phyloP scores from a whole-genome alignment of 1,140 invertebrate genomes.

The Venturia canescens region DNA sequence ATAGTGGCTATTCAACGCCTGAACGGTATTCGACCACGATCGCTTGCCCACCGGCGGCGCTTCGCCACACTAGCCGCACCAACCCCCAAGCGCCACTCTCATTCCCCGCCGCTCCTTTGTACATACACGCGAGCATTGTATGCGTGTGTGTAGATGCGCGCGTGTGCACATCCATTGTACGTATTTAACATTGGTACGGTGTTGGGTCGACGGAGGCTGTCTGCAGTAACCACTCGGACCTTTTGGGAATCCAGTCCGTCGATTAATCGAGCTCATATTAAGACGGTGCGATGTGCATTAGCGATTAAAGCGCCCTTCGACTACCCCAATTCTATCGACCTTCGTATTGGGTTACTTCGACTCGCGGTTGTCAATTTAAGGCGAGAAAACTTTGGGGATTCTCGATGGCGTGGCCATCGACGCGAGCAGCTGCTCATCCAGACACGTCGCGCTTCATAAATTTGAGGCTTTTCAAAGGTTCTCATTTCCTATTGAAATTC shows the following conservation, averaged over 20 bases:
- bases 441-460: too few species aligned
- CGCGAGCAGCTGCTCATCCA: too few species aligned
- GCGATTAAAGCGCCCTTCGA: not conserved
- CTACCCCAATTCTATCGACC: not conserved
- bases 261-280: constrained; percentile 11
- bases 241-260: constrained; percentile 4
- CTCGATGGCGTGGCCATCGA: too few species aligned
- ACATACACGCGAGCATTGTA: constrained; percentile 20
- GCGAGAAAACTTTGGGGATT: too few species aligned
- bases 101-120: not conserved
- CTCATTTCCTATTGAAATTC: too few species aligned
- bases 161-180: not conserved
- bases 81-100: constrained; percentile 44
- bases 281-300: not conserved
- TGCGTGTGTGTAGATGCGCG: not conserved
- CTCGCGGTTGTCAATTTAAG: not conserved
- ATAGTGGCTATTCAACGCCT: constrained; percentile 46
- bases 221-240: not conserved
- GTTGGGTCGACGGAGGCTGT: not conserved
- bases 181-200: not conserved
- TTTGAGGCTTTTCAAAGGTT: too few species aligned
- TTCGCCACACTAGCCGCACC: constrained; percentile 43
- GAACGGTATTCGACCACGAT: constrained; percentile 35
- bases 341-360: not conserved
- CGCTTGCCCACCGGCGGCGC: constrained; percentile 10